Base-by-base conservation (phyloP, 2,888 invertebrate genomes). In the Calliopum simillimum region DNA sequence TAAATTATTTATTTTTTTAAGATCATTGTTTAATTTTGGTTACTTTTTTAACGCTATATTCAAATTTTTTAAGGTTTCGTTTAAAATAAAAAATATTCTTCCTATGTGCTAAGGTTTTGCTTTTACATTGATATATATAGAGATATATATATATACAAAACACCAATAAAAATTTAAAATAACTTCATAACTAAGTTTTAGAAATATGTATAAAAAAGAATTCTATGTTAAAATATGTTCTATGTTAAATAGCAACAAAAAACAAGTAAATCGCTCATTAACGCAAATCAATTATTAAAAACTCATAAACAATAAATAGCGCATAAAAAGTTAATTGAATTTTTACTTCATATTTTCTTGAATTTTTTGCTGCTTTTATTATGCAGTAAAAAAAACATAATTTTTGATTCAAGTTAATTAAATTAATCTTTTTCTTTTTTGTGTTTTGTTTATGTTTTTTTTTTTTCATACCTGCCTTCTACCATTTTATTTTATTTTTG, bases 61-160 rank as follows among this genome's bases (percentile, higher is more conserved):
- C 16, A 19, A 56, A 59, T 65, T 67, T 56, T 68, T 64, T 62
- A 16, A 62, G 41, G 71, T 72, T 64, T 69, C 23, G 55, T 62
- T 67, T 71, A 55, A 66, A 74, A 73, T 69, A 71, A 70, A 76
- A 73, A 68, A 4, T 8, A 65, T 72, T 68, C 49, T 69, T 74
- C 76, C 76, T 78, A 78, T 74, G 76, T 63, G 58, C 75, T 71
- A 78, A 73, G 73, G 74, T 73, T 74, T 76, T 77, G 75, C 76
- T 78, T 77, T 71, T 78, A 77, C 76, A 78, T n/a, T n/a, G n/a
- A n/a, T n/a, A n/a, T n/a, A n/a, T n/a, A n/a, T n/a, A n/a, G n/a
- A n/a, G n/a, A n/a, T 25, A 62, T 63, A 61, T 61, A 79, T 85
- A 85, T 85, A 81, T 84, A 84, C 84, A 79, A 78, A 79, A 82